Evolutionary conservation across 2,797 vertebrate species (phyloP), one percentile per base, ranked within the genome.

Genomic region (Valencia hispanica): DNA sequence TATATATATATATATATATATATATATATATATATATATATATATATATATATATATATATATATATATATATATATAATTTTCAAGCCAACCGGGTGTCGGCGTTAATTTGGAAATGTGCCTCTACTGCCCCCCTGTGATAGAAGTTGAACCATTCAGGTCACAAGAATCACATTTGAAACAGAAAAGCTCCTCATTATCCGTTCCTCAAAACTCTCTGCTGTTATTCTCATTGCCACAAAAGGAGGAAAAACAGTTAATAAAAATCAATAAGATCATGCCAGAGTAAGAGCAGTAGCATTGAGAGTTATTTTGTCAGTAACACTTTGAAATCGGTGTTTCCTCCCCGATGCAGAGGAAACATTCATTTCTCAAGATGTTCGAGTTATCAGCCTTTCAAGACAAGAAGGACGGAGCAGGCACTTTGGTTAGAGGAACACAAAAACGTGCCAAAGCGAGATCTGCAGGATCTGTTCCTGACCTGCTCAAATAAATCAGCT

Each of bases 51-150:
- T n/a, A n/a, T n/a, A n/a, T n/a, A n/a, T n/a, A n/a, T n/a, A n/a
- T n/a, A n/a, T n/a, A n/a, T n/a, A n/a, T n/a, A n/a, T n/a, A n/a
- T n/a, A n/a, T n/a, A n/a, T n/a, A n/a, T n/a, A n/a, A n/a, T n/a
- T n/a, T 66, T 48, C 51, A 68, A 70, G n/a, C 11, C 12, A 5
- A 0, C 7, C n/a, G 61, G 43, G 53, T 4, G 63, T 61, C 1
- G 7, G 36, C 39, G 36, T 39, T n/a, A 14, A 39, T 66, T 3
- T 39, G 78, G 10, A 63, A 59, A 57, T 57, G 85, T 73, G 84
- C 51, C 51, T 86, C 79, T 90, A 84, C 91, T 91, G 92, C 93
- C 92, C 86, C 85, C 90, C 0, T 86, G 91, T 90, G 93, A 74
- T 4, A 0, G 43, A 74, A 71, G 50, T 0, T 0, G n/a, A 22